Evolutionary conservation across 2,797 vertebrate species (phyloP), one percentile per base, ranked within the genome.

Genomic region (Corythornis leucogaster): DNA sequence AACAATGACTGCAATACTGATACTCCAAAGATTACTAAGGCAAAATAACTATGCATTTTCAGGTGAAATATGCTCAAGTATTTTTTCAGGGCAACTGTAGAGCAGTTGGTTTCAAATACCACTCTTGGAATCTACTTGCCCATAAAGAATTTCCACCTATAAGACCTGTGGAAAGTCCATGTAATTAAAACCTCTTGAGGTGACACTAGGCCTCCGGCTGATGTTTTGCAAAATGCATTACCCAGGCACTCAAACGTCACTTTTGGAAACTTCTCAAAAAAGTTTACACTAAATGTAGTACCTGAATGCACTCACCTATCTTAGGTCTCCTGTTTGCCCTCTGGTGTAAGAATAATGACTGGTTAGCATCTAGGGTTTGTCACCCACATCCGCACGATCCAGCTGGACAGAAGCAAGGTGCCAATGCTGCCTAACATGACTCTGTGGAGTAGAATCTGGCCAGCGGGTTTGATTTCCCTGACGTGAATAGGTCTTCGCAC

Each of bases 241-340:
- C 25, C n/a, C 0, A 1, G 0, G 0, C n/a, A 83, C 40, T 35
- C 22, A 79, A 45, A 55, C 6, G 3, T 8, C 67, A 53, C 17
- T 73, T 69, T 16, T 21, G 24, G 63, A 86, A 84, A 79, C 24
- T 7, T 33, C 30, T 42, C 38, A 59, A 48, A 59, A 91, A 35
- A 42, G 24, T 8, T 42, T 12, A 40, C 16, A 71, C 43, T 30
- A 54, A 83, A 55, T 1, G 2, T 30, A 85, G 30, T 69, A 71
- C 35, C 21, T 42, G 24, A 79, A 55, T 1, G 3, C 0, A 2
- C 5, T 31, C 0, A 0, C 9, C 16, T 71, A 42, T 55, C 26
- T 42, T 15, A 67, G 51, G 16, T 6, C 42, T 55, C 19, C 43
- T 61, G 4, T 2, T 48, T 7, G 8, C 35, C 67, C 9, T 25